Percentiles rank a stretch among this genome's conserved stretches.
Conservation (phyloP, 2,113 vertebrate species). For the Corydoras maculifer region DNA sequence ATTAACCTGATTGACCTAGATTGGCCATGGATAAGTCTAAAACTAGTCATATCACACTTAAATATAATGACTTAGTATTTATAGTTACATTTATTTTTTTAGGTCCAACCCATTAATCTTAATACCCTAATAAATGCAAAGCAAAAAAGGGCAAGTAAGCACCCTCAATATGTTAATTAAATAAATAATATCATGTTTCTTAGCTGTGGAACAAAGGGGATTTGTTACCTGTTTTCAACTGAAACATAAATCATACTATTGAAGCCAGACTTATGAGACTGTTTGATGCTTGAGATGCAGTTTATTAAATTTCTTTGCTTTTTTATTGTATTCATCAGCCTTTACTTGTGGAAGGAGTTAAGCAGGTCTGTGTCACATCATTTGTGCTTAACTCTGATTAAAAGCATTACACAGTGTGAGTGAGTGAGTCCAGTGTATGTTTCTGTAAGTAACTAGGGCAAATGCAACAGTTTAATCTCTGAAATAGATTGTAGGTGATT, state of each 20-base stretch:
- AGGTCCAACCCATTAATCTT: too few relatives aligned
- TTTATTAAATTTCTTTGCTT: background rate
- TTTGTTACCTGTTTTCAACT: background rate
- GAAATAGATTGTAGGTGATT: conserved; percentile 25
- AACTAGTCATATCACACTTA: too few relatives aligned
- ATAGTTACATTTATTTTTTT: too few relatives aligned
- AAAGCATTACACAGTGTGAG: conserved; percentile 9
- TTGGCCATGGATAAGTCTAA: too few relatives aligned
- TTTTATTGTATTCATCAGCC: background rate
- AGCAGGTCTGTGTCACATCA: conserved; percentile 3
- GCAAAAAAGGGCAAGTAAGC: too few relatives aligned
- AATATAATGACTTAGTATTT: too few relatives aligned
- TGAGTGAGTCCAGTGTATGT: background rate
- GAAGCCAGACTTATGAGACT: background rate
- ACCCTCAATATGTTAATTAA: too few relatives aligned
- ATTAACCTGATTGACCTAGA: too few relatives aligned
- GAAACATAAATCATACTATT: background rate
- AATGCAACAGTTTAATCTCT: conserved; percentile 49
- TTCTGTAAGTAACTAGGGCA: conserved; percentile 45
- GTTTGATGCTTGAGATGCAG: background rate
- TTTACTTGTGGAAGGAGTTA: conserved; percentile 14
- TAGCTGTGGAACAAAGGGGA: too few relatives aligned
- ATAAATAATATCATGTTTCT: too few relatives aligned
- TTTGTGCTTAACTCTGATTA: conserved; percentile 23
- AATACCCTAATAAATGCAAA: too few relatives aligned